Evolutionary conservation across 2,113 vertebrate genomes (phyloP), one percentile per base, ranked within the genome.

Genomic region (Uria lomvia): DNA sequence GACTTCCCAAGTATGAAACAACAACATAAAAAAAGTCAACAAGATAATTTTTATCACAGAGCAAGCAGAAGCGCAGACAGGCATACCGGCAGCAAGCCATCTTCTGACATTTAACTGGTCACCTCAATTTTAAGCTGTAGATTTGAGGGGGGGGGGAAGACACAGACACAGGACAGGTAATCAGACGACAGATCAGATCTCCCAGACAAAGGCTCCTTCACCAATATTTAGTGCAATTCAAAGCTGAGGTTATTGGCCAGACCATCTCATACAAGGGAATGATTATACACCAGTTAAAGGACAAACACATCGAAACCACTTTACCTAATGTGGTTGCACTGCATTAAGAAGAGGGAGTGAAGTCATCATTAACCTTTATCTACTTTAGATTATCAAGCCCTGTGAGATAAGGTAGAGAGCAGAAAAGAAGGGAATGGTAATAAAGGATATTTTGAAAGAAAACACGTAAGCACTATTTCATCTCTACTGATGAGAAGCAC

Each of bases 131-230:
- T 50, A 91, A 88, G 14, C 8, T 60, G 8, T 6, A 65, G 27
- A 53, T 15, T 58, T 19, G 1, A 6, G 56, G 43, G 43, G 16
- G 10, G 15, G 0, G 0, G 32, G 32, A 36, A 20, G 20, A 66
- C 29, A 22, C 29, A 43, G 40, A 65, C 27, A 15, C 12, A 32
- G 29, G 20, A 63, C 19, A 32, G 18, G 34, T 50, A 42, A 71
- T 40, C 32, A 58, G 19, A 12, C 27, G 17, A 27, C 4, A 52
- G 34, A 58, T 18, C 10, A 40, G 16, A 58, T 24, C 24, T 87
- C 66, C 38, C 17, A 34, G 8, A 14, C 9, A 73, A 65, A 88
- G 30, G 19, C 23, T 78, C 68, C 29, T 88, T 83, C 29, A 10
- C 16, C 43, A 89, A 65, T 19, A 45, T 65, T 66, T 38, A 62